Conservation (phyloP, 2,888 invertebrate genomes). For the Calephelis perditalis region DNA sequence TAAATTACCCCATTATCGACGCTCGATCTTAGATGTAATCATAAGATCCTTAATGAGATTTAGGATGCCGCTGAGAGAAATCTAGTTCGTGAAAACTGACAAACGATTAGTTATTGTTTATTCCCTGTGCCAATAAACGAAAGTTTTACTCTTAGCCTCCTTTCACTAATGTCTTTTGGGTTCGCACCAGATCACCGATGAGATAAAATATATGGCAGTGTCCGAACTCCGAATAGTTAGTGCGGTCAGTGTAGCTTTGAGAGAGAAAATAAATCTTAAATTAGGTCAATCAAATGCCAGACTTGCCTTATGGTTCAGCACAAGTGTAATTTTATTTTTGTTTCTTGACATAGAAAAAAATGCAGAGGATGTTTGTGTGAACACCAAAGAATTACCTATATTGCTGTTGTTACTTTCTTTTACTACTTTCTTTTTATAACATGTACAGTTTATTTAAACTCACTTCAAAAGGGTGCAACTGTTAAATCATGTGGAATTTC, state of each 20-base stretch:
- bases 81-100: constrained; percentile 52
- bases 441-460: constrained; percentile 7
- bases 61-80: constrained; percentile 34
- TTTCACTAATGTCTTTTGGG: constrained; percentile 72
- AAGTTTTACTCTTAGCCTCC: constrained; percentile 62
- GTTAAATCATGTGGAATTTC: too few species aligned
- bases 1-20: constrained; percentile 15
- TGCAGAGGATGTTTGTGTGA: constrained; percentile 14
- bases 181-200: constrained; percentile 62
- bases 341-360: constrained; percentile 19
- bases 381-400: constrained; percentile 17
- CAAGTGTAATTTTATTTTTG: constrained; percentile 31
- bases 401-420: constrained; percentile 14
- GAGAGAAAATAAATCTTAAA: constrained; percentile 74
- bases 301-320: constrained; percentile 44
- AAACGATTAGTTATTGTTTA: constrained; percentile 71
- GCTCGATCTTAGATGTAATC: constrained; percentile 22
- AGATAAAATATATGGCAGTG: constrained; percentile 72
- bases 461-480: too few species aligned
- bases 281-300: constrained; percentile 74
- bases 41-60: constrained; percentile 22
- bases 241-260: constrained; percentile 56
- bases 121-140: constrained; percentile 66
- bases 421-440: constrained; percentile 12
- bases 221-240: constrained; percentile 62